These are phyloP conservation scores for Petromus typicus DNA, from an alignment of 2,113 vertebrate species.

Conservation along the genomic window DNA sequence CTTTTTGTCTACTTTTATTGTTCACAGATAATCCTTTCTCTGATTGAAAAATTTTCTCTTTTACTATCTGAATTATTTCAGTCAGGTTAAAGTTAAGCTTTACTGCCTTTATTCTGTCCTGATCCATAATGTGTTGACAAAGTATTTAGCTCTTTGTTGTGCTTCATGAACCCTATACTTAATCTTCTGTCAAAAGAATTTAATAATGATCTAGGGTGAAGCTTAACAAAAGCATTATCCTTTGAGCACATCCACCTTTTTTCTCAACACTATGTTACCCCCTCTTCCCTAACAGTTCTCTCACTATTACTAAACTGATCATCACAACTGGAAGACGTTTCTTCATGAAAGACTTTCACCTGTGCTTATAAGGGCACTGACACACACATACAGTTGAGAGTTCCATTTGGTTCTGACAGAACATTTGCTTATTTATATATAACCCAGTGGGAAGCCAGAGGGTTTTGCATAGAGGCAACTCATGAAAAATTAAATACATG, in stretches of 20 bases:
- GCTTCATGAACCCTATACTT: neutral
- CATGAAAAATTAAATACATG: slow-evolving; percentile 41
- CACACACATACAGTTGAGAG: neutral
- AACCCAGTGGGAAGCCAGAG: neutral
- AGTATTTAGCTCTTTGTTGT: slow-evolving; percentile 28
- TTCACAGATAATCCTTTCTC: slow-evolving; percentile 32
- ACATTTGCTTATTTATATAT: slow-evolving; percentile 51
- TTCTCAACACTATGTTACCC: neutral
- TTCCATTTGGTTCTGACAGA: slow-evolving; percentile 12
- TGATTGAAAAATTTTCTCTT: slow-evolving; percentile 22
- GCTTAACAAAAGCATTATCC: neutral
- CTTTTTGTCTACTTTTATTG: neutral
- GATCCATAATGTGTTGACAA: slow-evolving; percentile 48
- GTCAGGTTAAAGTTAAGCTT: slow-evolving; percentile 16
- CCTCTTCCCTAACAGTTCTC: neutral
- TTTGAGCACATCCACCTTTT: neutral
- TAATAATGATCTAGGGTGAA: neutral
- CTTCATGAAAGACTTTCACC: neutral
- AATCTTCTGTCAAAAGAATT: slow-evolving; percentile 58
- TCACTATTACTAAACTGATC: neutral
- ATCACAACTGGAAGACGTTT: slow-evolving; percentile 6
- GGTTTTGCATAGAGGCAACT: slow-evolving; percentile 34
- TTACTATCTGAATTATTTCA: slow-evolving; percentile 36
- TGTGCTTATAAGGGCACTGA: neutral
- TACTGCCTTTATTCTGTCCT: slow-evolving; percentile 33